Evolutionary conservation across 1,140 invertebrate species (phyloP).

Genomic region (Nebria ingens): DNA sequence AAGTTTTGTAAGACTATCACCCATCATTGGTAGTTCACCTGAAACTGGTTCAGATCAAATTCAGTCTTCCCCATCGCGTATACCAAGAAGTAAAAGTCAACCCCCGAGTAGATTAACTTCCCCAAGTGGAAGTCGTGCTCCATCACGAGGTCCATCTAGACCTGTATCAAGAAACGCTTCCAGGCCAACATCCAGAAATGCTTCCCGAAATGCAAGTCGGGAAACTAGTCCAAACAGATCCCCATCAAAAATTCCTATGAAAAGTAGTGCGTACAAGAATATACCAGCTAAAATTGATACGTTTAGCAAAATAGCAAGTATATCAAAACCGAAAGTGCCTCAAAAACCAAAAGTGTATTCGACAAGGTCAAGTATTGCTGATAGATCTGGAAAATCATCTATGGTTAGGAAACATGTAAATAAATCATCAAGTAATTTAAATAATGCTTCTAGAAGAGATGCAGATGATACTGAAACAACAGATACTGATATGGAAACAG

Average conservation of each 20-base stretch:
- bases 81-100: conserved; percentile 25
- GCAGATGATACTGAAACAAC: background rate
- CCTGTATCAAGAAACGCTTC: conserved; percentile 11
- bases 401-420: background rate
- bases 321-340: conserved; percentile 27
- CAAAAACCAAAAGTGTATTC: conserved; percentile 21
- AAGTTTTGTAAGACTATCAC: conserved; percentile 28
- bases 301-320: conserved; percentile 21
- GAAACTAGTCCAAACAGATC: conserved; percentile 24
- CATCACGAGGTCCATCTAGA: background rate
- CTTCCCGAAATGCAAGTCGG: conserved; percentile 18
- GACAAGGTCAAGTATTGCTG: background rate
- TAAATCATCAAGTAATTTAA: background rate
- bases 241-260: conserved; percentile 23
- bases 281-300: conserved; percentile 31
- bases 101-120: conserved; percentile 26
- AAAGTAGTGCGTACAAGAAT: conserved; percentile 23
- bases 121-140: conserved; percentile 10
- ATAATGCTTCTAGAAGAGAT: background rate
- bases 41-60: conserved; percentile 27
- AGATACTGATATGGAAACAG: background rate
- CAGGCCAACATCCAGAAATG: conserved; percentile 17
- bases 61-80: conserved; percentile 31
- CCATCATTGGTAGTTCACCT: conserved; percentile 31
- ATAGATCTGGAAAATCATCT: background rate